phyloP scores from a whole-genome alignment of 2,888 invertebrate genomes.

The Chrysopilus asiliformis region DNA sequence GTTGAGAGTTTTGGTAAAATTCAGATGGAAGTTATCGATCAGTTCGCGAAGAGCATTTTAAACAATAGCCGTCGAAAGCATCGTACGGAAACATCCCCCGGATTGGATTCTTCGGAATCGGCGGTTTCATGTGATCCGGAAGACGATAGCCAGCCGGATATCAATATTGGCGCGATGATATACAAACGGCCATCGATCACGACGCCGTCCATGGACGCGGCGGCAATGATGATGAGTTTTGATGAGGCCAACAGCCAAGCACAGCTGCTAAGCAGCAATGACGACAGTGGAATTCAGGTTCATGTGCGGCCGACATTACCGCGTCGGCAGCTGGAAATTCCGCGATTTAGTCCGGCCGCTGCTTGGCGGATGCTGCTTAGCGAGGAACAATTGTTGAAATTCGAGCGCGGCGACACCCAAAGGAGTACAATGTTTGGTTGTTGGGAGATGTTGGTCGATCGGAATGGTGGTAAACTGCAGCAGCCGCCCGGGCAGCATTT shows the following conservation, averaged over 20 bases:
- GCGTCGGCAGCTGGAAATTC: conserved; percentile 60
- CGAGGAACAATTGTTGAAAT: conserved; percentile 21
- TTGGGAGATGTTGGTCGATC: not conserved
- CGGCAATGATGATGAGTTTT: conserved; percentile 16
- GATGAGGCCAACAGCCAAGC: conserved; percentile 21
- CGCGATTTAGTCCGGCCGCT: conserved; percentile 68
- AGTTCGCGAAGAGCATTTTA: conserved; percentile 26
- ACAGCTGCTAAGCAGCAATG: too few species aligned
- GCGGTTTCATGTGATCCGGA: conserved; percentile 45
- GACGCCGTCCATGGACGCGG: too few species aligned
- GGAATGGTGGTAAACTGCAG: not conserved
- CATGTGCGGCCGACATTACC: conserved; percentile 66
- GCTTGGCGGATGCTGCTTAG: conserved; percentile 65
- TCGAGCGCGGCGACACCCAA: not conserved
- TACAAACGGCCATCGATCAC: too few species aligned
- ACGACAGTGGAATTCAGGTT: conserved; percentile 51
- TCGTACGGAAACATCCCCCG: conserved; percentile 6
- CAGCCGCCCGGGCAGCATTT: conserved; percentile 17
- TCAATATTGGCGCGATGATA: conserved; percentile 32
- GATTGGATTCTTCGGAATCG: conserved; percentile 39
- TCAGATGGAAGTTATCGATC: conserved; percentile 24
- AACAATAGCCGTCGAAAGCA: conserved; percentile 12
- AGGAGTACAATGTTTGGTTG: too few species aligned
- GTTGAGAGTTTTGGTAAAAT: conserved; percentile 12
- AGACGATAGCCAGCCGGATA: conserved; percentile 8